Evolutionary conservation across 2,888 invertebrate genomes (phyloP), one percentile per base, ranked within the genome.

Genomic region (Glyphotaelius pellucidus): DNA sequence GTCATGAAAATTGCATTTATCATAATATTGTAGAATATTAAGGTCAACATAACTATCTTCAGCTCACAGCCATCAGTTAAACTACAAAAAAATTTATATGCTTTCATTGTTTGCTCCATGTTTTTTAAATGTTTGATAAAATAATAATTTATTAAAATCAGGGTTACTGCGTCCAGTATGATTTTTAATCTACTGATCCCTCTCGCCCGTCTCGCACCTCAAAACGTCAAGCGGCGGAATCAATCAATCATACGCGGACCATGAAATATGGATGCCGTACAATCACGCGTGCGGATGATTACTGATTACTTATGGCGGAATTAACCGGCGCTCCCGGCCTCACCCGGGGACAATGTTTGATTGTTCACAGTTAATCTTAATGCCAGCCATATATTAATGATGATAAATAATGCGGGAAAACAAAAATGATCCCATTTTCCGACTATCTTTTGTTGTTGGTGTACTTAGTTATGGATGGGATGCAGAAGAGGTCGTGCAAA

Each of bases 191-290:
- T 9, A 67, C 25, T 9, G 25, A n/a, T 67, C 25, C n/a, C 7
- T 83, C 32, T 83, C 31, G 32, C 19, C 7, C 83, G 14, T 38
- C 35, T 86, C 86, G n/a, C 38, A 83, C 42, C 38, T 86, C 47
- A 86, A 67, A n/a, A 25, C 30, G 42, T 86, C 86, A 86, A 30
- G 42, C 30, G 42, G 12, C n/a, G 30, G 47, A 86, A 86, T 14
- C 42, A 86, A 86, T 86, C 86, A 42, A 86, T 86, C 86, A 86
- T 86, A 67, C 42, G 14, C n/a, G 86, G 42, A 42, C 86, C 86
- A 86, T 86, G 47, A 86, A 86, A 86, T 86, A 86, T 86, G 86
- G 42, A 86, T n/a, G 47, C 86, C 42, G 86, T n/a, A 86, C 86
- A 86, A 86, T 86, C 86, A 86, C 86, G 42, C 30, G 42, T 86